phyloP scores from a whole-genome alignment of 2,888 invertebrate species.

The Tipula lateralis region DNA sequence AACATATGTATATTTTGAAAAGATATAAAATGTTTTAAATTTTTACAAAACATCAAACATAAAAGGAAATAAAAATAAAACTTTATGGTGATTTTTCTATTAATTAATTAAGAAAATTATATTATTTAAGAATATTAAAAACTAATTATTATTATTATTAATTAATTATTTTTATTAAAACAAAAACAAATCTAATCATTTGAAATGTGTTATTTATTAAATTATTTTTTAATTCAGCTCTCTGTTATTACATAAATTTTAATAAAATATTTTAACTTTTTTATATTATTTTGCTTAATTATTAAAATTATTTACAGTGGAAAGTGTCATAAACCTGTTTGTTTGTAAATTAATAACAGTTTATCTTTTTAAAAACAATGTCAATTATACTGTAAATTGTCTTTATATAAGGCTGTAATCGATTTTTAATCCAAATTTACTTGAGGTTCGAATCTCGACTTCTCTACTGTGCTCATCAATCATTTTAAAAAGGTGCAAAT shows the following conservation, averaged over 20 bases:
- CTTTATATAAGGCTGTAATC: background rate
- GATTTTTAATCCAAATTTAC: background rate
- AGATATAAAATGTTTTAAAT: background rate
- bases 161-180: background rate
- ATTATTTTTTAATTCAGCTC: background rate
- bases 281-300: background rate
- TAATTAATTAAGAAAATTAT: slow-evolving; percentile 24
- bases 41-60: background rate
- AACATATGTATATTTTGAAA: background rate
- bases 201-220: slow-evolving; percentile 9
- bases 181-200: background rate
- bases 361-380: background rate
- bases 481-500: background rate
- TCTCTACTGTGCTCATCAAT: background rate
- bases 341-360: background rate
- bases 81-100: background rate
- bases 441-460: background rate
- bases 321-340: background rate
- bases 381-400: background rate
- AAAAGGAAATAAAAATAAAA: background rate
- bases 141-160: slow-evolving; percentile 24
- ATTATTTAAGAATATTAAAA: background rate
- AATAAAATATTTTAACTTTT: background rate
- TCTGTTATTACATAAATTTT: background rate
- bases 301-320: background rate